Conservation (phyloP, 2,888 invertebrate genomes). For the Artemia sinica region DNA sequence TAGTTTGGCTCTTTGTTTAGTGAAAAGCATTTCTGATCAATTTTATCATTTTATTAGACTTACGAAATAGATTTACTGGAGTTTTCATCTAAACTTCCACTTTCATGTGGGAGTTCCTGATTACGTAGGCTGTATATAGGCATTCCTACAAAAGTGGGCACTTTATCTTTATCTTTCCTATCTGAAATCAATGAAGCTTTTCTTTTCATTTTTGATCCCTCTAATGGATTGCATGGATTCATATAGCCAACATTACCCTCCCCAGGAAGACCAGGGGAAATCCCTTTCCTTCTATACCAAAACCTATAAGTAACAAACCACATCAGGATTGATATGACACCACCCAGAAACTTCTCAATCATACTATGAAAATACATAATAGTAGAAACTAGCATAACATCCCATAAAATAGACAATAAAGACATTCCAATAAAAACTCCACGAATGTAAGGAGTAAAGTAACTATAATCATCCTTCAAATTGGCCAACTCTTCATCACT, state of each 20-base stretch:
- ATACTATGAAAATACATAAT: conserved; percentile 89
- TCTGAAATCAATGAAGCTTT: conserved; percentile 24
- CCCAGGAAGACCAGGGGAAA: conserved; percentile 51
- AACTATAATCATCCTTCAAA: conserved; percentile 53
- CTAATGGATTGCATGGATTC: conserved; percentile 33
- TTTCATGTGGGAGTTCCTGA: conserved; percentile 25
- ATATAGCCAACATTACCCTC: conserved; percentile 62
- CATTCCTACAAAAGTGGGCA: conserved; percentile 58
- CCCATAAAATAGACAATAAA: conserved; percentile 68
- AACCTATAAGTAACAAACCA: conserved; percentile 79
- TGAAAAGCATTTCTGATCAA: no score
- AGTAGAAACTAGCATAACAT: conserved; percentile 80
- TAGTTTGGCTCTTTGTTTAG: no score
- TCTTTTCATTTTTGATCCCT: conserved; percentile 12
- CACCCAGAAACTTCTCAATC: conserved; percentile 82
- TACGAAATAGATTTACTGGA: no score
- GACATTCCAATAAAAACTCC: conserved; percentile 58
- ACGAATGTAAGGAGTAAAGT: conserved; percentile 62
- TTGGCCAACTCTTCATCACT: conserved; percentile 48
- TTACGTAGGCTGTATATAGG: conserved; percentile 41
- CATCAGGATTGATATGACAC: conserved; percentile 61
- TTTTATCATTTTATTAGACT: no score
- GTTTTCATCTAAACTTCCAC: no score
- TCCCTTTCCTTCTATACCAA: conserved; percentile 40
- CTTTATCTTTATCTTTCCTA: conserved; percentile 26